These are phyloP conservation scores for Musca vetustissima DNA, from an alignment of 1,140 invertebrate genomes.

Conservation along the genomic window DNA sequence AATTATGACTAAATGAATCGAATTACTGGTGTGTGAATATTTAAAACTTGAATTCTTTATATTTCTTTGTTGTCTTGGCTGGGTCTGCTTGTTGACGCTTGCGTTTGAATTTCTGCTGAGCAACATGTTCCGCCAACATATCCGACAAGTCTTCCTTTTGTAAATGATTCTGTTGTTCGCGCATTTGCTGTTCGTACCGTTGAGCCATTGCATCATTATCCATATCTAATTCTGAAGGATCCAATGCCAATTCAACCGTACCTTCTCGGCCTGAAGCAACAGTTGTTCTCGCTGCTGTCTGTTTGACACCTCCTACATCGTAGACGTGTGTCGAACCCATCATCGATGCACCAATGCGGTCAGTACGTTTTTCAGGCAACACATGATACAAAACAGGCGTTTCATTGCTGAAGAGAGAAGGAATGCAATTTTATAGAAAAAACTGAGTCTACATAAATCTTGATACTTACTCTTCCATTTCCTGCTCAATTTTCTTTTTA, in stretches of 20 bases:
- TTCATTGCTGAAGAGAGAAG: slow-evolving; percentile 66
- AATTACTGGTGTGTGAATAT: neutral
- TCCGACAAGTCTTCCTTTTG: slow-evolving; percentile 96
- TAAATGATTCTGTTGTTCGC: slow-evolving; percentile 85
- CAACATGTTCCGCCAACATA: slow-evolving; percentile 97
- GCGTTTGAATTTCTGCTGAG: slow-evolving; percentile 90
- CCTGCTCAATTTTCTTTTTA: slow-evolving; percentile 95
- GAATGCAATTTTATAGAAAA: slow-evolving; percentile 20
- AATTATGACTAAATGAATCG: too few species aligned
- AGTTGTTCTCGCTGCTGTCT: slow-evolving; percentile 54
- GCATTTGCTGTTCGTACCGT: slow-evolving; percentile 93
- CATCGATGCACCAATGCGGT: slow-evolving; percentile 90
- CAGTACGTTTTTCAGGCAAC: slow-evolving; percentile 90
- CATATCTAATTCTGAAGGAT: slow-evolving; percentile 95
- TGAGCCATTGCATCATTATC: slow-evolving; percentile 96
- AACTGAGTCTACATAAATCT: slow-evolving; percentile 18
- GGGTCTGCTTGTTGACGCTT: slow-evolving; percentile 88
- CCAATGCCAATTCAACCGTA: slow-evolving; percentile 89
- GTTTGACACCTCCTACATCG: slow-evolving; percentile 67
- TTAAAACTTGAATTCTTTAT: slow-evolving; percentile 97
- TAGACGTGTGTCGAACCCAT: slow-evolving; percentile 99
- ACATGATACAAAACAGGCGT: slow-evolving; percentile 91
- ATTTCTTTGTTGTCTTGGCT: slow-evolving; percentile 93
- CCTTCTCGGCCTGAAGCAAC: slow-evolving; percentile 61
- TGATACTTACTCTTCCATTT: slow-evolving; percentile 84